phyloP scores from a whole-genome alignment of 37 sponge, comb jelly and placozoan species.

The Mnemiopsis leidyi region DNA sequence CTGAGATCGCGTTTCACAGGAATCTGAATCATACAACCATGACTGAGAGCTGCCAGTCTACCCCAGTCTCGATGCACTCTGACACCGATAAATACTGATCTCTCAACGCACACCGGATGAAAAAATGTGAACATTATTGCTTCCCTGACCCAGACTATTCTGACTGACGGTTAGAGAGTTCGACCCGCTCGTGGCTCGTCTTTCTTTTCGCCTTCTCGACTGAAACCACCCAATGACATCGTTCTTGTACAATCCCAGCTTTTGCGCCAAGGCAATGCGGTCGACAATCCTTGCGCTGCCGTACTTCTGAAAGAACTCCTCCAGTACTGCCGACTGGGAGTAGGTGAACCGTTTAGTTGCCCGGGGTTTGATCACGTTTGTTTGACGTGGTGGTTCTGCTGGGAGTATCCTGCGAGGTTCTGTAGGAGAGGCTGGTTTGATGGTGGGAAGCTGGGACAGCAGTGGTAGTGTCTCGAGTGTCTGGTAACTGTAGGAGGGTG shows the following conservation, averaged over 20 bases:
- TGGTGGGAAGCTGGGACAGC: neutral
- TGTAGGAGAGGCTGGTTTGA: neutral
- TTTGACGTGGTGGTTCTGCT: neutral
- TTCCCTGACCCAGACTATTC: neutral
- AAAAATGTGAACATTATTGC: neutral
- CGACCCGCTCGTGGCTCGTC: neutral
- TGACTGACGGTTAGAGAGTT: neutral
- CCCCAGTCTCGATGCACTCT: too few species aligned
- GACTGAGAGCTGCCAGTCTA: too few species aligned
- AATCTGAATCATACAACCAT: too few species aligned
- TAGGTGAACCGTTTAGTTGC: slow-evolving; percentile 43
- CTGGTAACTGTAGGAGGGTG: neutral
- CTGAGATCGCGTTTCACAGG: neutral
- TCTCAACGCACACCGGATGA: neutral
- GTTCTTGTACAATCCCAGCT: slow-evolving; percentile 42
- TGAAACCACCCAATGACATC: slow-evolving; percentile 56
- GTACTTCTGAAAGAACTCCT: slow-evolving; percentile 41
- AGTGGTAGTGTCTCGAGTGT: neutral
- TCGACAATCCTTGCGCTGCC: slow-evolving; percentile 20
- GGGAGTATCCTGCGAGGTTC: neutral
- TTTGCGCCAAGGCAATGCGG: neutral
- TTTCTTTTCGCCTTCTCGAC: slow-evolving; percentile 20
- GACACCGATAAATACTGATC: too few species aligned
- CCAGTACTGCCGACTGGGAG: slow-evolving; percentile 1
- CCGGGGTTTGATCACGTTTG: slow-evolving; percentile 1